phyloP scores from a whole-genome alignment of 2,888 invertebrate species.

The Agonopterix heracliana region DNA sequence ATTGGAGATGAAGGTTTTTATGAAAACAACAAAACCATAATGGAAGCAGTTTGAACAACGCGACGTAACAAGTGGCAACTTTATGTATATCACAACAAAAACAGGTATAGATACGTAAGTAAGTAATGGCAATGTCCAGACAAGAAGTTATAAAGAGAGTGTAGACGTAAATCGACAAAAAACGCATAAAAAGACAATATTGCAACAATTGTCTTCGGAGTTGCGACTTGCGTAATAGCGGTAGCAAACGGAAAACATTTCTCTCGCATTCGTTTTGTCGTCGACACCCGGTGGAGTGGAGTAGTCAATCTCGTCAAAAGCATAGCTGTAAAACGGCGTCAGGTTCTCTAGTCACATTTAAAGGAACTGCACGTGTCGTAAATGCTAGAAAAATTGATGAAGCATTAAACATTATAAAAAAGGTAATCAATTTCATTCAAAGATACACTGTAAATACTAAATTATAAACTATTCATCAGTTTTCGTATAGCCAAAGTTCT shows the following conservation, averaged over 20 bases:
- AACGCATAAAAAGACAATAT: conserved; percentile 2
- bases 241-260: conserved; percentile 26
- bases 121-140: conserved; percentile 1
- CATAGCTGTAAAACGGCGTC: too few species aligned
- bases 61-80: neutral
- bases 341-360: neutral
- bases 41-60: too few species aligned
- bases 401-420: too few species aligned
- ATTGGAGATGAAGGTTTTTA: neutral
- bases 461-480: too few species aligned
- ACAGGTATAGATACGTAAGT: neutral
- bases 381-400: neutral
- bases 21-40: too few species aligned
- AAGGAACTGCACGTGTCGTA: neutral
- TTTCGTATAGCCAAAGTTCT: too few species aligned
- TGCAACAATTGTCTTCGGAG: conserved; percentile 11
- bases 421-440: too few species aligned
- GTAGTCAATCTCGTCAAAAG: too few species aligned
- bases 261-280: neutral
- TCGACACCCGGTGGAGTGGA: too few species aligned
- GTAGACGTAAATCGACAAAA: too few species aligned
- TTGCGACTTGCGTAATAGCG: conserved; percentile 24
- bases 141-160: neutral
- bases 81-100: too few species aligned
- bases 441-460: too few species aligned